These are phyloP conservation scores for Neopelma chrysocephalum DNA, from an alignment of 2,797 vertebrate species.

Conservation along the genomic window DNA sequence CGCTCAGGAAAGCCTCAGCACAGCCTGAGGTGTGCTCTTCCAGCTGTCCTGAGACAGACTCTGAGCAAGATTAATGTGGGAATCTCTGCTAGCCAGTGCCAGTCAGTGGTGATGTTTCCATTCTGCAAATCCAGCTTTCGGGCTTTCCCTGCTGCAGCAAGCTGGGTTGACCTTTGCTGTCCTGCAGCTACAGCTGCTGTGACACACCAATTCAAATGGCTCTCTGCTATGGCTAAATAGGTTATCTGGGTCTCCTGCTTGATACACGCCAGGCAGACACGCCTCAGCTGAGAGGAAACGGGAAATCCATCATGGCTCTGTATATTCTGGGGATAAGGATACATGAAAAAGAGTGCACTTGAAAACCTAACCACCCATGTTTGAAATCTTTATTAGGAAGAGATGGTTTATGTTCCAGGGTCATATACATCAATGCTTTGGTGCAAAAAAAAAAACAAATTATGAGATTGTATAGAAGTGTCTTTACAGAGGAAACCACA, in stretches of 20 bases:
- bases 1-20: neutral
- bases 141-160: neutral
- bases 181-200: neutral
- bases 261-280: rapidly evolving
- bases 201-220: no score
- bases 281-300: neutral
- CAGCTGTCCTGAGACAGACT: neutral
- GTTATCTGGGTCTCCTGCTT: neutral
- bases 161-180: neutral
- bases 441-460: no score
- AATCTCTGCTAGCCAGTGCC: neutral
- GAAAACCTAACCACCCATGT: neutral
- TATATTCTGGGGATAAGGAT: neutral
- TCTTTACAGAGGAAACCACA: neutral
- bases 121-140: neutral
- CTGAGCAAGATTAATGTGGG: neutral
- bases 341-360: neutral
- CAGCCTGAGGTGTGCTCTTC: neutral
- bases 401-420: neutral
- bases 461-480: neutral
- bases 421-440: neutral
- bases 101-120: neutral
- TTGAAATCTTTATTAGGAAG: neutral
- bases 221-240: neutral
- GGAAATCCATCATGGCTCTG: neutral